Evolutionary conservation across 2,888 invertebrate genomes (phyloP).

Genomic region (Sarcophaga rosellei): DNA sequence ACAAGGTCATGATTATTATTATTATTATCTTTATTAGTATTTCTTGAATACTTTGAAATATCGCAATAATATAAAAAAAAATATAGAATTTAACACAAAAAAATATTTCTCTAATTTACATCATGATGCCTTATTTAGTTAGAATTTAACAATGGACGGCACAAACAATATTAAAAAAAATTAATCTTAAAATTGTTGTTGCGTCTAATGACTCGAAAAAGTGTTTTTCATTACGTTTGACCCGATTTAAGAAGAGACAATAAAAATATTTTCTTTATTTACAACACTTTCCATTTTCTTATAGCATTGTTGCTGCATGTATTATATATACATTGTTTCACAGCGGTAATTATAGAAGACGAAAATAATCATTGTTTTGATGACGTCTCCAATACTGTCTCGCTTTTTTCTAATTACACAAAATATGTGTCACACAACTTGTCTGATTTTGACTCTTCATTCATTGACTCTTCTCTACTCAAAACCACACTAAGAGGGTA

Average conservation of each 20-base stretch:
- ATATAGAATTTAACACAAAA: too few species aligned
- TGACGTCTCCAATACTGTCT: neutral
- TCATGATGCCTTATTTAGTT: constrained; percentile 43
- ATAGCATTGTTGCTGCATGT: constrained; percentile 7
- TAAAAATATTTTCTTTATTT: neutral
- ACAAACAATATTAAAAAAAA: neutral
- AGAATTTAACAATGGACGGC: constrained; percentile 1
- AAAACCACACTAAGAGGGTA: too few species aligned
- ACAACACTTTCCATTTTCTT: constrained; percentile 60
- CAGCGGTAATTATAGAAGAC: neutral
- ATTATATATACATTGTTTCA: neutral
- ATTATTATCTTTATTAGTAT: too few species aligned
- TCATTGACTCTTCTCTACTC: too few species aligned
- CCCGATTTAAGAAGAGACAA: neutral
- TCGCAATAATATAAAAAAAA: too few species aligned
- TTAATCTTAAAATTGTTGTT: neutral
- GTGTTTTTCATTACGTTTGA: neutral
- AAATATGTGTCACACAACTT: too few species aligned
- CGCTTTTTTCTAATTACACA: too few species aligned
- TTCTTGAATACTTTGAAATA: too few species aligned
- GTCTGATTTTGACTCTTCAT: too few species aligned
- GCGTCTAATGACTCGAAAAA: neutral
- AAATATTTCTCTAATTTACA: too few species aligned
- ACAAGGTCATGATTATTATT: constrained; percentile 53
- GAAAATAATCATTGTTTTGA: neutral